Conservation (phyloP, 2,113 vertebrate genomes). For the Ophiodon elongatus region DNA sequence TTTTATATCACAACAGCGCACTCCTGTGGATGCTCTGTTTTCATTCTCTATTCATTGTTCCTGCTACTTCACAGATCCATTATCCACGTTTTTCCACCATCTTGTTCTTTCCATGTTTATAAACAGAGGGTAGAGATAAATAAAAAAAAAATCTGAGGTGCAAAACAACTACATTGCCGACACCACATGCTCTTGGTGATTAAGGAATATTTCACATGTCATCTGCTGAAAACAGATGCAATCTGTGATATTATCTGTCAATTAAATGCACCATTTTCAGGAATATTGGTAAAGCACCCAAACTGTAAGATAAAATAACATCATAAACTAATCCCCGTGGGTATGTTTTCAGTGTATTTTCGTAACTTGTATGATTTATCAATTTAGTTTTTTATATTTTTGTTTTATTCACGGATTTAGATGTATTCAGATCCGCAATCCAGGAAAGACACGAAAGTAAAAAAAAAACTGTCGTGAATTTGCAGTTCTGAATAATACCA, state of each 20-base stretch:
- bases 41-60: not conserved
- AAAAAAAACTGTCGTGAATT: not conserved
- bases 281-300: not conserved
- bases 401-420: not conserved
- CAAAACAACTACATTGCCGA: conserved; percentile 46
- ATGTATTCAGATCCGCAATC: not conserved
- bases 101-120: conserved; percentile 89
- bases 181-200: conserved; percentile 41
- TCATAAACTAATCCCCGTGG: not conserved
- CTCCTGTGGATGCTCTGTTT: conserved; percentile 40
- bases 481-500: not conserved
- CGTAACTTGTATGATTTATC: not conserved
- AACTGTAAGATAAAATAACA: not conserved
- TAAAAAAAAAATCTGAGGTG: conserved; percentile 45
- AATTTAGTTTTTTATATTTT: not conserved
- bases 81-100: conserved; percentile 76
- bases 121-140: conserved; percentile 80
- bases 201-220: not conserved
- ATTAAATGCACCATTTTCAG: not conserved
- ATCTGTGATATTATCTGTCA: conserved; percentile 15
- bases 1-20: conserved; percentile 17
- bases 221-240: not conserved
- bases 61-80: conserved; percentile 48
- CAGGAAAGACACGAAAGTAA: not conserved
- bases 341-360: not conserved